phyloP scores from a whole-genome alignment of 2,113 vertebrate species.

The Cariama cristata region DNA sequence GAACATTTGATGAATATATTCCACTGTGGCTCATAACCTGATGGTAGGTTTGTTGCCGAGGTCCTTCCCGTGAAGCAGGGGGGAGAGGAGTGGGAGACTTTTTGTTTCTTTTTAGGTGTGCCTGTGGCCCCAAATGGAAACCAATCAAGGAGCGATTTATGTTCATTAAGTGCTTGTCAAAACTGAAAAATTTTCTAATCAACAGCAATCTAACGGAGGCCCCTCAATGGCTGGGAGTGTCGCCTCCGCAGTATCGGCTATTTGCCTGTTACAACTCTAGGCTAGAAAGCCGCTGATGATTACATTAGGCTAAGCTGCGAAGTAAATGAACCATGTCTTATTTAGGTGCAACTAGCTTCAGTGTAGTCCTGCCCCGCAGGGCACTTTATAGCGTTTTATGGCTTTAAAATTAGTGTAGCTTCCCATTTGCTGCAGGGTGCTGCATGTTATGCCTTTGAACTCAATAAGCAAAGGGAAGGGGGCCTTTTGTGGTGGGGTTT shows the following conservation, averaged over 20 bases:
- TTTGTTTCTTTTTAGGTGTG: conserved; percentile 73
- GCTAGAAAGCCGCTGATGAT: conserved; percentile 84
- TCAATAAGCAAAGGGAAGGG: conserved; percentile 86
- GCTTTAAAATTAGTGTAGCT: conserved; percentile 89
- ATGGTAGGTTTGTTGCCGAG: neutral
- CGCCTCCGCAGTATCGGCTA: conserved; percentile 73
- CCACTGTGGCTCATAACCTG: neutral
- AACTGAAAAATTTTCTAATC: conserved; percentile 90
- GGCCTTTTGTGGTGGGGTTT: conserved; percentile 64
- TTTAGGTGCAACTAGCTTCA: conserved; percentile 86
- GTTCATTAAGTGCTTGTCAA: conserved; percentile 88
- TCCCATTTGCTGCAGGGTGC: conserved; percentile 83
- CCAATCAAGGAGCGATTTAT: conserved; percentile 85
- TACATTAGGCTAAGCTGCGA: conserved; percentile 89
- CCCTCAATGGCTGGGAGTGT: conserved; percentile 81
- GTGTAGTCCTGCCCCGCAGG: conserved; percentile 83
- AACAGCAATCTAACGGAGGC: conserved; percentile 78
- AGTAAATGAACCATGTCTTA: conserved; percentile 89
- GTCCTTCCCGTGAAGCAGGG: neutral
- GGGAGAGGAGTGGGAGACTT: neutral
- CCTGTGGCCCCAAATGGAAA: conserved; percentile 79
- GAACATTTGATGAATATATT: conserved; percentile 60
- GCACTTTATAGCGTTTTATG: conserved; percentile 85
- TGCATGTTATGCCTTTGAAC: conserved; percentile 86
- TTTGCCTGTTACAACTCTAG: conserved; percentile 84